Evolutionary conservation across 23 tunicate species (phyloP), one percentile per base, ranked within the genome.

Genomic region (Oikopleura dioica): DNA sequence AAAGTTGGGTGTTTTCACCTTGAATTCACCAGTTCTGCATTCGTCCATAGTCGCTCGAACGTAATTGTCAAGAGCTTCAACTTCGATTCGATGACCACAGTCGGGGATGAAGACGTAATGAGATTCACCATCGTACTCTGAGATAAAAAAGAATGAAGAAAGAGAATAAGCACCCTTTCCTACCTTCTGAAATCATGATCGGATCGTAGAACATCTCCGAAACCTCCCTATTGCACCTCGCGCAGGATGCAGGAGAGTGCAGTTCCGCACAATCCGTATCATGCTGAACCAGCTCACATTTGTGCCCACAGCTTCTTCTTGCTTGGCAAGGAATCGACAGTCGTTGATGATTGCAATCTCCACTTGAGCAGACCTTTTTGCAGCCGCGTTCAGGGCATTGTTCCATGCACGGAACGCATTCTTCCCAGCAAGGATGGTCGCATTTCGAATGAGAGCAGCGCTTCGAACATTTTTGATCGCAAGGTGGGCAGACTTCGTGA

Each of bases 401-500:
- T 78, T 76, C 82, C 84, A 2, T 79, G 82, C 96, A 89, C 29
- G 76, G 79, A 32, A 37, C 37, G 51, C 96, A 89, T 0, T 83
- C 83, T 37, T 51, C 83, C 36, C 77, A 80, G 76, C 96, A 89
- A 12, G 35, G 37, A 35, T 82, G 76, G 38, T 36, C 35, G 79
- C 96, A 89, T 21, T 69, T 79, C 75, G 86, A 84, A 68, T 89
- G 96, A 36, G 75, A 80, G 58, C 96, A 89, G 37, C 32, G n/a
- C 24, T 85, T 89, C 9, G 58, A 50, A 69, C 96, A 89, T 72
- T 84, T 79, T 36, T 55, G 1, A 59, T 30, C 69, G 59, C 96
- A 89, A 1, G 96, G 89, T 0, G 96, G 96, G 67, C 96, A 89
- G 35, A 59, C 72, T 24, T 72, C 34, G 35, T 82, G 36, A 76